Conservation (phyloP, 2,113 vertebrate species). For the Dasypus novemcinctus region DNA sequence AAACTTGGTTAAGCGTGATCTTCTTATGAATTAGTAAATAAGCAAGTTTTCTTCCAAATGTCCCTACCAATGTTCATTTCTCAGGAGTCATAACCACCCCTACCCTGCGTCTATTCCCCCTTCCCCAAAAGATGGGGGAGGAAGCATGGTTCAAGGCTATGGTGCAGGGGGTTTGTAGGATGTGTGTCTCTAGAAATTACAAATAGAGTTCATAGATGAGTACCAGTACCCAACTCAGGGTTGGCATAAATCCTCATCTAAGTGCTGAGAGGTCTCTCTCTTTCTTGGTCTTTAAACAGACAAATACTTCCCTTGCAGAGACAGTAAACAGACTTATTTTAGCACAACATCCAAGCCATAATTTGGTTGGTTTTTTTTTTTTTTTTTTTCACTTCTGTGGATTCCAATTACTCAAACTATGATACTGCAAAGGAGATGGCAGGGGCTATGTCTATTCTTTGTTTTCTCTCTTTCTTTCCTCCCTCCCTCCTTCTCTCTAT, state of each 20-base stretch:
- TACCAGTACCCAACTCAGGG: neutral
- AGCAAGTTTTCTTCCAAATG: neutral
- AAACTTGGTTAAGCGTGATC: neutral
- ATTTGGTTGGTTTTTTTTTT: slow-evolving; percentile 54
- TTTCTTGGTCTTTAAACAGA: neutral
- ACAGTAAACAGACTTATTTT: slow-evolving; percentile 44
- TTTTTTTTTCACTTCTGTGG: slow-evolving; percentile 55
- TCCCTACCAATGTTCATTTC: neutral
- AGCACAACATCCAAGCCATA: slow-evolving; percentile 42
- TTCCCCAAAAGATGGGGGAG: neutral
- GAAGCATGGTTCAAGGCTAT: neutral
- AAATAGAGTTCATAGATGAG: slow-evolving; percentile 47
- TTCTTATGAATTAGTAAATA: neutral
- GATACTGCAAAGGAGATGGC: neutral
- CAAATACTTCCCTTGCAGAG: slow-evolving; percentile 48
- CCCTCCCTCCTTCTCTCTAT: neutral
- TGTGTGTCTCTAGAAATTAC: neutral
- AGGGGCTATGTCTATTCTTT: slow-evolving; percentile 2
- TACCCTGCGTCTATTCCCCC: neutral
- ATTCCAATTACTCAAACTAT: slow-evolving; percentile 15
- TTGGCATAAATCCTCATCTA: neutral
- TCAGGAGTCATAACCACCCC: neutral
- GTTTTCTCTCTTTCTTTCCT: neutral
- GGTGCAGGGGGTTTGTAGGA: neutral
- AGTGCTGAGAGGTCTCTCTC: neutral